Percentiles rank a stretch among this genome's conserved stretches.
phyloP scores from a whole-genome alignment of 2,797 vertebrate species.

The Schizopygopsis pylzovi region DNA sequence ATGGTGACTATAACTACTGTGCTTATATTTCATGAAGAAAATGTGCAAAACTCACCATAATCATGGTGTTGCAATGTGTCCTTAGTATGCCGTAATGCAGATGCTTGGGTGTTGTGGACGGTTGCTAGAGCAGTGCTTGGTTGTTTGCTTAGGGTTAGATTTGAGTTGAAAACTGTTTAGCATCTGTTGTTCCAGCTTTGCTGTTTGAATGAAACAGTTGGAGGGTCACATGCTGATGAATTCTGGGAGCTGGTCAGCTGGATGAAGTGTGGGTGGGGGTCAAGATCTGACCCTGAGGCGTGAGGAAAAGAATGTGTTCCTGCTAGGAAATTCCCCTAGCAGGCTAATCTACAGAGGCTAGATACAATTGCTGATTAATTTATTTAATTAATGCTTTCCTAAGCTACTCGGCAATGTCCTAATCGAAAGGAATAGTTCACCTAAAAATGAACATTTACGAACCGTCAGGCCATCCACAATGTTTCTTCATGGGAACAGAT shows the following conservation, averaged over 20 bases:
- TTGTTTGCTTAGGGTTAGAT: not conserved
- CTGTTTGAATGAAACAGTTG: not conserved
- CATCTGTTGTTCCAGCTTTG: not conserved
- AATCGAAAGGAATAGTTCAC: not conserved
- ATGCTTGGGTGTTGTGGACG: not conserved
- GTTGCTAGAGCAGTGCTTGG: not conserved
- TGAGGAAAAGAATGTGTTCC: not conserved
- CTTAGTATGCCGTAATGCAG: not conserved
- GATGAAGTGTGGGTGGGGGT: not conserved
- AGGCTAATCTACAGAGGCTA: not conserved
- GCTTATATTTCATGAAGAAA: not conserved
- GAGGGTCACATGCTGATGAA: conserved; percentile 7
- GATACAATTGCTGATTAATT: not conserved
- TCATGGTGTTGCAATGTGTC: not conserved
- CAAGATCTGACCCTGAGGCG: not conserved
- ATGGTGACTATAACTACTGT: not conserved
- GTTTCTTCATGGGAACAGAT: not conserved
- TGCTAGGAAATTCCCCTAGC: not conserved
- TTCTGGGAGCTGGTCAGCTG: conserved; percentile 6
- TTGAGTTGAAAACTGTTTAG: not conserved
- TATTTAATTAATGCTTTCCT: not conserved
- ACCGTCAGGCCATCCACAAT: not conserved
- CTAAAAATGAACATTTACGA: no score
- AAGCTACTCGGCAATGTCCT: not conserved
- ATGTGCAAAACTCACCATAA: not conserved